Conservation (phyloP, 1,140 invertebrate species). For the Catajapyx aquilonaris region DNA sequence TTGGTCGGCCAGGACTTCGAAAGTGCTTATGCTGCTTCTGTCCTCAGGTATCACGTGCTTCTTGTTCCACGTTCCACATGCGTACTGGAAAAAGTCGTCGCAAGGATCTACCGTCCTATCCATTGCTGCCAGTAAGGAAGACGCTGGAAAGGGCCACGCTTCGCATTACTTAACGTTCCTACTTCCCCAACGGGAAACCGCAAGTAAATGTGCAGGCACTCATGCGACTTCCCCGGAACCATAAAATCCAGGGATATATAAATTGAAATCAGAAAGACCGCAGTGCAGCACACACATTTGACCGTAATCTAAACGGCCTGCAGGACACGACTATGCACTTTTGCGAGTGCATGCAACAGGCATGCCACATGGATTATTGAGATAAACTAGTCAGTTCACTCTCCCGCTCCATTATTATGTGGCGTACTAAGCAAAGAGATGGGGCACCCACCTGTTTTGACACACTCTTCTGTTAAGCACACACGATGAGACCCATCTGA, state of each 20-base stretch:
- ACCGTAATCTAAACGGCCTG: no score
- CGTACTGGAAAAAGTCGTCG: constrained; percentile 72
- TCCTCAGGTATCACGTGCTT: constrained; percentile 77
- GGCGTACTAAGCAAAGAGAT: constrained; percentile 2
- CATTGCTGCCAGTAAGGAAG: constrained; percentile 65
- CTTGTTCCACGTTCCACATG: constrained; percentile 75
- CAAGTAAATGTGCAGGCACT: no score
- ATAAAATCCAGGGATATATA: no score
- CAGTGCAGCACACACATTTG: no score
- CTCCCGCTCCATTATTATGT: no score
- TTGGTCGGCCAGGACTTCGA: constrained; percentile 70
- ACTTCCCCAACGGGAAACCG: no score
- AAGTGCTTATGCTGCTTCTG: constrained; percentile 63
- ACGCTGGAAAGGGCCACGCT: constrained; percentile 34
- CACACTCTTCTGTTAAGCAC: constrained; percentile 46
- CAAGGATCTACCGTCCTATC: constrained; percentile 58
- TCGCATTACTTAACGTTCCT: no score
- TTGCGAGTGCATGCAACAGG: no score
- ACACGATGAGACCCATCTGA: constrained; percentile 14
- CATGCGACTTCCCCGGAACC: no score
- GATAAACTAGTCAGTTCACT: no score
- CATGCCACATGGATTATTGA: no score
- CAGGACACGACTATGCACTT: no score
- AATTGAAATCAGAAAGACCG: neutral
- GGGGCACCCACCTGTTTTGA: constrained; percentile 28